Evolutionary conservation across 2,888 invertebrate genomes (phyloP).

Genomic region (Papilio elwesi): DNA sequence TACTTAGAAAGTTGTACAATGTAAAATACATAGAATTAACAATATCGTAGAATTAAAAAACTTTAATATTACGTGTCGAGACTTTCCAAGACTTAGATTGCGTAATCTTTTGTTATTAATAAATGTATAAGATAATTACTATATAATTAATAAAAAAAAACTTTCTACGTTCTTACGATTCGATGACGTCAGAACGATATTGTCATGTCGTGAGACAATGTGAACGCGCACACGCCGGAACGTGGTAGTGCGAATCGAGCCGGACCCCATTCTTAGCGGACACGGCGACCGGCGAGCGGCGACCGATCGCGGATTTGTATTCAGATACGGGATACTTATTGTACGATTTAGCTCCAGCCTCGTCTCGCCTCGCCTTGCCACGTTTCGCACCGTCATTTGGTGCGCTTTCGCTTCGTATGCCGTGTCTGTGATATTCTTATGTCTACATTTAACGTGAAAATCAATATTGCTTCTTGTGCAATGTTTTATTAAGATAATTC

Average conservation of each 20-base stretch:
- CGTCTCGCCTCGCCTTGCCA: neutral
- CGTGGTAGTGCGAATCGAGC: conserved; percentile 62
- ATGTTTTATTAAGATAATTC: no score
- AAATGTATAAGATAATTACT: no score
- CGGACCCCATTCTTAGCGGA: conserved; percentile 62
- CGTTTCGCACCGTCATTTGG: neutral
- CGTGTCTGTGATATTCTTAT: neutral
- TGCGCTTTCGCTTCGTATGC: neutral
- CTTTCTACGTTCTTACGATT: neutral
- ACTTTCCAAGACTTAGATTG: no score
- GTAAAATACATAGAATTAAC: no score
- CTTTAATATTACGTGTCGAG: no score
- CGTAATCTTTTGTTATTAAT: no score
- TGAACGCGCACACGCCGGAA: conserved; percentile 54
- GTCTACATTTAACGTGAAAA: neutral
- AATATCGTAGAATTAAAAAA: no score
- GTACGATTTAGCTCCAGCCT: conserved; percentile 7
- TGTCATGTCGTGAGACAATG: conserved; percentile 48
- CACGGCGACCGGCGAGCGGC: conserved; percentile 43
- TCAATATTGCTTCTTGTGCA: no score
- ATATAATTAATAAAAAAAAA: no score
- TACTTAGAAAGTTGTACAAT: no score
- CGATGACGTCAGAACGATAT: neutral
- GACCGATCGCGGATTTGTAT: conserved; percentile 57
- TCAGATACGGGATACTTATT: conserved; percentile 51